phyloP scores from a whole-genome alignment of 2,888 invertebrate species.

The Sinopyrophorus schimmeli region DNA sequence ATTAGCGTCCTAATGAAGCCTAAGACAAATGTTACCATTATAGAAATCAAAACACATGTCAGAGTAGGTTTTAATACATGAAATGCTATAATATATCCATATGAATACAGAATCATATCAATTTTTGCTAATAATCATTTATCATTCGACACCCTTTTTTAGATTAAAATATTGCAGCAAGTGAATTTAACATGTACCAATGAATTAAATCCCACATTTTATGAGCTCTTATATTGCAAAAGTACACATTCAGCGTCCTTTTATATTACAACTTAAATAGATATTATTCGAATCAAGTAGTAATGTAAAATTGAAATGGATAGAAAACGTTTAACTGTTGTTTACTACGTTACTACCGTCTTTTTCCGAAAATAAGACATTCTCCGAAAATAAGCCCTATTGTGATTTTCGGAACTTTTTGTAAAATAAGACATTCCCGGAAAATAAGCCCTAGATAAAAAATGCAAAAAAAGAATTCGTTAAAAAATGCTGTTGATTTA shows the following conservation, averaged over 20 bases:
- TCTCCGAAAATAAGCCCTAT: too few relatives aligned
- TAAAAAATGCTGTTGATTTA: too few relatives aligned
- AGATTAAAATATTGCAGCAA: constrained; percentile 19
- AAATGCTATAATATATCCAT: constrained; percentile 5
- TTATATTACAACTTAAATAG: too few relatives aligned
- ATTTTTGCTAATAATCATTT: constrained; percentile 10
- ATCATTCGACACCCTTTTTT: constrained; percentile 12
- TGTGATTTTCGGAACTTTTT: too few relatives aligned
- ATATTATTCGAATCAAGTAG: too few relatives aligned
- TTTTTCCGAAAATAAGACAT: too few relatives aligned
- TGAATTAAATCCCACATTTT: constrained; percentile 19
- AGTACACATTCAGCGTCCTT: constrained; percentile 18
- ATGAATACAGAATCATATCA: constrained; percentile 6
- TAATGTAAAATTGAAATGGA: too few relatives aligned
- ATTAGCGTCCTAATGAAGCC: constrained; percentile 33
- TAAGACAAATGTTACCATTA: constrained; percentile 32
- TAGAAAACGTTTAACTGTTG: too few relatives aligned
- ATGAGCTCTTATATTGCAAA: constrained; percentile 21
- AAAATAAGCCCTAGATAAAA: too few relatives aligned
- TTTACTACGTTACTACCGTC: too few relatives aligned
- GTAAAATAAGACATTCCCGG: too few relatives aligned
- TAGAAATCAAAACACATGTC: constrained; percentile 21
- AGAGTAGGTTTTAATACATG: constrained; percentile 1
- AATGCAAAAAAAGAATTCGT: too few relatives aligned
- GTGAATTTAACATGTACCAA: constrained; percentile 17